phyloP scores from a whole-genome alignment of 2,888 invertebrate genomes.

The Metacarcinus magister region DNA sequence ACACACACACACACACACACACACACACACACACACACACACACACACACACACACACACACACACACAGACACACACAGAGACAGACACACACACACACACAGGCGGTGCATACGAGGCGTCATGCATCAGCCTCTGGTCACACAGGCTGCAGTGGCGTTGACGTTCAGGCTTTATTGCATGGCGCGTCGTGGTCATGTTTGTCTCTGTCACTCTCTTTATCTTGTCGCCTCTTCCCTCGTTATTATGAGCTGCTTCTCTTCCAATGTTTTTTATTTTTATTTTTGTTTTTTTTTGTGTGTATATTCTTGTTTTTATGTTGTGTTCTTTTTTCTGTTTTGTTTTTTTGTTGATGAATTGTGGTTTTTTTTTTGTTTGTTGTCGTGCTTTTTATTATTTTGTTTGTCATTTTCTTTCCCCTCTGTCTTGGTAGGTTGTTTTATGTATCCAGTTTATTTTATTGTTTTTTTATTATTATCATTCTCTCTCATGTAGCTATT shows the following conservation, averaged over 20 bases:
- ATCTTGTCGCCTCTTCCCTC: neutral
- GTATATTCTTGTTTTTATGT: neutral
- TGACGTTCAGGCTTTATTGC: neutral
- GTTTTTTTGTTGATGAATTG: neutral
- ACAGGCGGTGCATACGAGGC: neutral
- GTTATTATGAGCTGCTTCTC: neutral
- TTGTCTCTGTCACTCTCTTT: conserved; percentile 39
- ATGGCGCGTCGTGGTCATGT: neutral
- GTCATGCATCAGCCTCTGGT: neutral
- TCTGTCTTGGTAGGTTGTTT: neutral
- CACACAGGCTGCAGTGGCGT: conserved; percentile 9
- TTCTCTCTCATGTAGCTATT: neutral
- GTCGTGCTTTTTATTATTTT: neutral
- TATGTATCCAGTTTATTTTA: neutral
- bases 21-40: conserved; percentile 39
- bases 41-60: conserved; percentile 34
- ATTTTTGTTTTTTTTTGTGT: neutral
- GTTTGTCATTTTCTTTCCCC: neutral
- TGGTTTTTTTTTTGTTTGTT: neutral
- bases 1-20: conserved; percentile 11
- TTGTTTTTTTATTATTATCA: neutral
- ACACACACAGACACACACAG: conserved; percentile 26
- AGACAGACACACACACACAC: conserved; percentile 26
- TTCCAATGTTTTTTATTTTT: neutral
- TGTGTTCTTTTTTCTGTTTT: neutral